Base-by-base conservation (phyloP, 2,113 vertebrate species). In the Esox niger region DNA sequence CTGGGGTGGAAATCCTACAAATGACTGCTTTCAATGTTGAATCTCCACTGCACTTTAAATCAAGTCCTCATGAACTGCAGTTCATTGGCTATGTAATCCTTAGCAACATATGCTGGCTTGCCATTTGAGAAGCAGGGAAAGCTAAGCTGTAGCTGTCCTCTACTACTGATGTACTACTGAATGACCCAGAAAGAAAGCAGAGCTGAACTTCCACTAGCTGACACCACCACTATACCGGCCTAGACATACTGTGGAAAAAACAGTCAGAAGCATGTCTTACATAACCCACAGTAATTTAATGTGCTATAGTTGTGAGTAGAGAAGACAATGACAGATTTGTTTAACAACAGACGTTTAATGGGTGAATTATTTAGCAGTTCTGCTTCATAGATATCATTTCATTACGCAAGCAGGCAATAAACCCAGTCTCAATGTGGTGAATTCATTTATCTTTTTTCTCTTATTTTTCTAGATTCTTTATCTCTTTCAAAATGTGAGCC, bases 401-500 rank as follows among this genome's bases (percentile, higher is more conserved):
- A 15, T 17, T 1, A 2, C 13, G 38, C 11, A 2, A 4, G 66
- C 67, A 27, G 64, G 67, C 55, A 59, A 29, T 80, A 77, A 82
- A 79, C 73, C 64, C 63, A 77, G 9, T 8, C 55, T 57, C 23
- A 13, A 27, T 23, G 55, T 57, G 1, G 13, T 25, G 3, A 2
- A 10, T 57, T 27, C 8, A 64, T 35, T 35, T 59, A n/a, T 74
- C 27, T 73, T 69, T 29, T 6, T 52, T 46, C 7, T 27, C 32
- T 31, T 9, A 66, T 27, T 78, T 54, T 71, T 66, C 4, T 66
- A 91, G 89, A 91, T 77, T 88, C 38, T 17, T 15, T 84, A 79
- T 80, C 88, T 60, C 82, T 91, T 77, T 85, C 87, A 76, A 91
- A 91, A 85, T 91, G 86, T 87, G 88, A 90, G 63, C 82, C 88